A percentile compares a stretch with the other conserved stretches of the same genome.
Conservation (phyloP, 2,113 vertebrate species). For the Oceanodroma tethys region DNA sequence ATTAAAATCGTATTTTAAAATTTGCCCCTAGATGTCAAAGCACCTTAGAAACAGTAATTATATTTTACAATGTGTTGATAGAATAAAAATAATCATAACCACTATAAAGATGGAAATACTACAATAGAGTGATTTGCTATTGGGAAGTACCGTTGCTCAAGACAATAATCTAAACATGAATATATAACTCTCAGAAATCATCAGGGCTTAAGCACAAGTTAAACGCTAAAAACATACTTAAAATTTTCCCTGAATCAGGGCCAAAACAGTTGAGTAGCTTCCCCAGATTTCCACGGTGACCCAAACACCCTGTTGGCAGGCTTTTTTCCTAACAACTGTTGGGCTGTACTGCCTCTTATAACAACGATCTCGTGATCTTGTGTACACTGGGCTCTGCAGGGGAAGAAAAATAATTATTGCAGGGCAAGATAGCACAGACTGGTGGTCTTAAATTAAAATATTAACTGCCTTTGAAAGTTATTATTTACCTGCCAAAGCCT, state of each 20-base stretch:
- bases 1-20: not conserved
- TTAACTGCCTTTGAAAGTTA: not conserved
- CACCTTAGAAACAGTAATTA: not conserved
- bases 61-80: not conserved
- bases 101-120: not conserved
- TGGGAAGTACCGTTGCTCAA: not conserved
- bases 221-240: not conserved
- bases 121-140: not conserved
- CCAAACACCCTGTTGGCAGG: not conserved
- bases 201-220: not conserved
- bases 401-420: not conserved
- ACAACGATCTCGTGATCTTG: not conserved
- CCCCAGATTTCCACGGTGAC: not conserved
- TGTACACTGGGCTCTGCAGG: not conserved
- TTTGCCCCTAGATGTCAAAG: not conserved
- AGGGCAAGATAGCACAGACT: not conserved
- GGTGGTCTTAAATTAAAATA: slow-evolving; percentile 6
- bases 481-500: not conserved
- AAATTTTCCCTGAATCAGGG: not conserved
- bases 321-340: not conserved
- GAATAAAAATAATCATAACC: not conserved
- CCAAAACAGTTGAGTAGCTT: not conserved
- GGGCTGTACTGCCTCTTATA: not conserved
- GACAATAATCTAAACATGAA: not conserved
- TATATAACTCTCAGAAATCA: not conserved